phyloP scores from a whole-genome alignment of 37 sponge, comb jelly and placozoan species.

The Oopsacas minuta region DNA sequence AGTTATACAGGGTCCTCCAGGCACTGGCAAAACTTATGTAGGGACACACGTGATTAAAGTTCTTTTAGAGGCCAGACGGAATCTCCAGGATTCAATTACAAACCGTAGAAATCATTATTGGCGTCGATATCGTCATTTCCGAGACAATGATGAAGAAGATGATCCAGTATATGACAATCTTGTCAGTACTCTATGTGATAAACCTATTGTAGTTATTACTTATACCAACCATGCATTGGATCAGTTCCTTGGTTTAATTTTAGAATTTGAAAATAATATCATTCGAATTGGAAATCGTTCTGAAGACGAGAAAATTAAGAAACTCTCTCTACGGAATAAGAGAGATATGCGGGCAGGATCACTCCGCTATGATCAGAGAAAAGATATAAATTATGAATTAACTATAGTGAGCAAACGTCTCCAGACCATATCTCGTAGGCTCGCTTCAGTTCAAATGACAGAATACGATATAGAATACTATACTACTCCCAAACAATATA shows the following conservation, averaged over 20 bases:
- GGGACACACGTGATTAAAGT: conserved; percentile 58
- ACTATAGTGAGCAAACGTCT: background rate
- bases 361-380: background rate
- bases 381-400: background rate
- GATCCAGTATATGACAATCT: background rate
- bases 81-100: conserved; percentile 15
- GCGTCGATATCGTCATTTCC: background rate
- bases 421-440: background rate
- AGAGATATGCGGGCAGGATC: background rate
- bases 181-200: background rate
- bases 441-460: background rate
- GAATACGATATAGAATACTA: background rate
- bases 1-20: conserved; percentile 65
- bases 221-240: conserved; percentile 68
- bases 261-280: conserved; percentile 15
- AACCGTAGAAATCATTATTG: conserved; percentile 18
- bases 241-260: conserved; percentile 39
- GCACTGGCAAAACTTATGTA: conserved; percentile 61
- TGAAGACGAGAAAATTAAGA: conserved; percentile 29
- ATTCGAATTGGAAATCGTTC: conserved; percentile 42
- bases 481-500: background rate
- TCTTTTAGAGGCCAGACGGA: conserved; percentile 29
- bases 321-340: conserved; percentile 21
- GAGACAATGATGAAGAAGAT: background rate
- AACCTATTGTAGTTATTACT: conserved; percentile 46